Evolutionary conservation across 2,888 invertebrate species (phyloP).

Genomic region (Callinectes sapidus): DNA sequence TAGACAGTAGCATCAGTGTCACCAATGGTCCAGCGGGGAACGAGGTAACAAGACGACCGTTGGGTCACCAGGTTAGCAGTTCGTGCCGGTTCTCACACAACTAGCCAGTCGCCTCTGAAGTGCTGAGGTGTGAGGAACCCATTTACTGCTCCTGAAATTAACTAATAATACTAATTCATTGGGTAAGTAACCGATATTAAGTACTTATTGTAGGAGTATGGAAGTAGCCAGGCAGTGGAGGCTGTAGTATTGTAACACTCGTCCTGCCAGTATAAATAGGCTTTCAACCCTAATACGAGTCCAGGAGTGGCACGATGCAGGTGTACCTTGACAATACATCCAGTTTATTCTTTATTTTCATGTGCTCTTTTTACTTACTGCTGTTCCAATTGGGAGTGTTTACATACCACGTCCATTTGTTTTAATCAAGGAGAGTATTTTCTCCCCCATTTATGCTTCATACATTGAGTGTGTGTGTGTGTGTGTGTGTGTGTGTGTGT

Average conservation of each 20-base stretch:
- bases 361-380: too few species aligned
- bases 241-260: background rate
- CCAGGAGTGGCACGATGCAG: too few species aligned
- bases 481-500: too few species aligned
- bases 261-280: background rate
- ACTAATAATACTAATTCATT: background rate
- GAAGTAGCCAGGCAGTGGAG: background rate
- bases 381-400: too few species aligned
- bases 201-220: background rate
- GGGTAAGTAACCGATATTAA: background rate
- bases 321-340: too few species aligned
- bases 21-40: background rate
- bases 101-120: constrained; percentile 29
- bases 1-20: background rate
- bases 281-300: background rate
- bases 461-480: background rate
- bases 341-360: too few species aligned
- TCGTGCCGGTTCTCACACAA: background rate
- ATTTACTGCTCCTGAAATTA: constrained; percentile 7
- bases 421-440: too few species aligned
- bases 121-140: background rate
- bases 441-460: background rate
- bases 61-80: background rate
- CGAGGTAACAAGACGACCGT: background rate
- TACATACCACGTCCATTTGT: too few species aligned